Evolutionary conservation across 2,113 vertebrate species (phyloP), one percentile per base, ranked within the genome.

Genomic region (Phaethornis superciliosus): DNA sequence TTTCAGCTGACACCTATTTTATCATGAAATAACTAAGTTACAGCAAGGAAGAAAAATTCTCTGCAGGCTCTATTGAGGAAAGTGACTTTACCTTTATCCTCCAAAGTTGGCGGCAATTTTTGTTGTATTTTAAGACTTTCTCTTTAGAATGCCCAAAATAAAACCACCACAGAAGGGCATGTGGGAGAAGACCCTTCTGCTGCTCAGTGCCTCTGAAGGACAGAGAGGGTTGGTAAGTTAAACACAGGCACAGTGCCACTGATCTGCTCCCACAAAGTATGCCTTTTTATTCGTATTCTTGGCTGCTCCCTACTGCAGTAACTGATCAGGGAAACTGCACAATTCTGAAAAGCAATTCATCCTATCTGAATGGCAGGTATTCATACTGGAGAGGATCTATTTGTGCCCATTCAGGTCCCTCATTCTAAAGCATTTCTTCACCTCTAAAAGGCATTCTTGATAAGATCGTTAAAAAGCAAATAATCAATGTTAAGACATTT

Each of bases 391-490:
- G 59, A 85, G 47, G 42, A 89, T 94, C 87, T 95, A 70, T 92
- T 90, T 94, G 78, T 81, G 79, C 71, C 28, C 81, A 82, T 96
- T 95, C 81, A 92, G 37, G 81, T 65, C 65, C 65, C 70, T 32
- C 81, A 80, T 79, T 95, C 81, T 82, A 89, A 96, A 82, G 70
- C 75, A 70, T 67, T 91, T 89, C 35, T 92, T 70, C 63, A 70
- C 89, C 69, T 88, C 52, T 64, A 63, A 59, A 85, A 93, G 56
- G 19, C 28, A 59, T 77, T 95, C 56, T 49, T 83, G 68, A 60
- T 70, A 96, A 91, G 71, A 85, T 78, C 67, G 75, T 90, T 90
- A 88, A 88, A 95, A 94, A 90, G 60, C 72, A 96, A 86, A 93
- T 88, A 81, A 86, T 78, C 72, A 90, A 68, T 71, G 56, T 8